Conservation (phyloP, 2,888 invertebrate species). For the Archips crataeganus region DNA sequence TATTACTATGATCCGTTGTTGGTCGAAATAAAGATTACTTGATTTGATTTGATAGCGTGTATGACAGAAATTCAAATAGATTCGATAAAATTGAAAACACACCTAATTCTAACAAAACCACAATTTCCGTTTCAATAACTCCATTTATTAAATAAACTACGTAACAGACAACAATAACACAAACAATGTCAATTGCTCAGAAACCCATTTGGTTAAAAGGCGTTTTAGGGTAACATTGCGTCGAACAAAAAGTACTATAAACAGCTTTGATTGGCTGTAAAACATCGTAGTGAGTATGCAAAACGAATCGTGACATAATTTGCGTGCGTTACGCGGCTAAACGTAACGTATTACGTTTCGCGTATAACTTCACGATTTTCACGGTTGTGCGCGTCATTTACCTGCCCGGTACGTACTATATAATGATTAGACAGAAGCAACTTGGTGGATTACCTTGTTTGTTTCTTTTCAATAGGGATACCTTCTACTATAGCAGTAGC, state of each 20-base stretch:
- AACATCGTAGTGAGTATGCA: conserved; percentile 1
- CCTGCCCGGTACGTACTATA: neutral
- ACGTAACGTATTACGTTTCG: conserved; percentile 45
- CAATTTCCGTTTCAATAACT: neutral
- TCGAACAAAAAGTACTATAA: conserved; percentile 20
- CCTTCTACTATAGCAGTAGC: too few species aligned
- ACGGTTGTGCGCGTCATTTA: conserved; percentile 22
- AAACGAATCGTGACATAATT: conserved; percentile 46
- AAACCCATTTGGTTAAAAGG: conserved; percentile 26
- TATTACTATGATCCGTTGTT: too few species aligned
- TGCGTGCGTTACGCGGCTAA: conserved; percentile 48
- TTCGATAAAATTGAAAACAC: neutral
- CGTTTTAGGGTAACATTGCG: conserved; percentile 32
- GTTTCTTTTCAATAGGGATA: too few species aligned
- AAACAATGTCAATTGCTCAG: conserved; percentile 17
- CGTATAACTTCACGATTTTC: conserved; percentile 23
- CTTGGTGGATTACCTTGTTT: too few species aligned
- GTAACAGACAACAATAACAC: conserved; percentile 12
- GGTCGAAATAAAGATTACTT: too few species aligned
- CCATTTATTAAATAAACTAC: neutral
- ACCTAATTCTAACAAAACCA: neutral
- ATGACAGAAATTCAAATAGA: neutral
- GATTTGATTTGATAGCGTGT: too few species aligned
- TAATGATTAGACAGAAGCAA: too few species aligned
- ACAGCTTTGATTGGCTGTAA: conserved; percentile 36